Evolutionary conservation across 1,140 invertebrate species (phyloP).

Genomic region (Cylas formicarius): DNA sequence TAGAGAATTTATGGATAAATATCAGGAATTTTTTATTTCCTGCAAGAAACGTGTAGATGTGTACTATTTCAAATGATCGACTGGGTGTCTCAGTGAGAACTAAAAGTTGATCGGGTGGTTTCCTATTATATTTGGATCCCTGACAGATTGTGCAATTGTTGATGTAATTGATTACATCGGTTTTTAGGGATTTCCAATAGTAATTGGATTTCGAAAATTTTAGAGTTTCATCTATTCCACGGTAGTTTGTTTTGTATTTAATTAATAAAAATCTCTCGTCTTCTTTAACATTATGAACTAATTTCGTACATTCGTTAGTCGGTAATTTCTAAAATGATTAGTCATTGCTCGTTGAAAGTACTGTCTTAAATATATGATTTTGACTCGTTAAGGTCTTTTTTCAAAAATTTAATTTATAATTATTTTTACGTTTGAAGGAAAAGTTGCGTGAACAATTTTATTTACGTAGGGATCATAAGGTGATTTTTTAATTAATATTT

Average conservation of each 20-base stretch:
- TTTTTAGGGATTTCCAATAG: slow-evolving; percentile 13
- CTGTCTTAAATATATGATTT: neutral
- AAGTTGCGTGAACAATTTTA: slow-evolving; percentile 10
- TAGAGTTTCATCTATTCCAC: slow-evolving; percentile 15
- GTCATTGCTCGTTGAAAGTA: neutral
- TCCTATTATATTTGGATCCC: slow-evolving; percentile 11
- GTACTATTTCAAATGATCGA: slow-evolving; percentile 17
- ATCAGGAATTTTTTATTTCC: slow-evolving; percentile 16
- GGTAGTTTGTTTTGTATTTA: slow-evolving; percentile 20
- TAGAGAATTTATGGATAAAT: slow-evolving; percentile 16
- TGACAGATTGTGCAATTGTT: slow-evolving; percentile 19
- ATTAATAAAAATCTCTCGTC: slow-evolving; percentile 5
- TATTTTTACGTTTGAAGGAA: too few relatives aligned
- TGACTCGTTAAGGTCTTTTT: neutral
- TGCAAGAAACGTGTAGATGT: slow-evolving; percentile 14
- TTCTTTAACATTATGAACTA: too few relatives aligned
- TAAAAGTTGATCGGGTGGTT: slow-evolving; percentile 11
- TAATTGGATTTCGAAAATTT: slow-evolving; percentile 14
- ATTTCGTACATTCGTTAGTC: too few relatives aligned
- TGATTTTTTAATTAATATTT: slow-evolving; percentile 13
- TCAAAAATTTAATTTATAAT: neutral
- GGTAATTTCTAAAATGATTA: too few relatives aligned
- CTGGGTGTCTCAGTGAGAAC: slow-evolving; percentile 4
- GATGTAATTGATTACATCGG: slow-evolving; percentile 14
- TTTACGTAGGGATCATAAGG: too few relatives aligned